phyloP scores from a whole-genome alignment of 1,140 invertebrate genomes.

The Leptinotarsa defecta region DNA sequence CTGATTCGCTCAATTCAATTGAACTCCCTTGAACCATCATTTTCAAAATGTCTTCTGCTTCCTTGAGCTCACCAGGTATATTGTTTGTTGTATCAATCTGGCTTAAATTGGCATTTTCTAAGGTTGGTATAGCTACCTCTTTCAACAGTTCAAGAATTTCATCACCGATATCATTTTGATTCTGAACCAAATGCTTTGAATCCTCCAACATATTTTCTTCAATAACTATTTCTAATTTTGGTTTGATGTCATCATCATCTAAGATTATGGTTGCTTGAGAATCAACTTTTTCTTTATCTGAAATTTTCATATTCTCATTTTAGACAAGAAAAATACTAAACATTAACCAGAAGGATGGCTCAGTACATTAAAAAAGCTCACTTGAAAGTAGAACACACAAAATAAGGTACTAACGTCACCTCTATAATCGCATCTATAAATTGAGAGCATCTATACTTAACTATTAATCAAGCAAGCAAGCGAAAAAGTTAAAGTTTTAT shows the following conservation, averaged over 20 bases:
- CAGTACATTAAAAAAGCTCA: not conserved
- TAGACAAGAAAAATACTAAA: not conserved
- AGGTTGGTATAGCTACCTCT: not conserved
- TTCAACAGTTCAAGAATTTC: conserved; percentile 7
- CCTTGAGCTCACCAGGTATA: not conserved
- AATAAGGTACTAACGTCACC: not conserved
- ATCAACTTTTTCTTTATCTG: not conserved
- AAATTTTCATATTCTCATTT: not conserved
- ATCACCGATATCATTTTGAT: conserved; percentile 10
- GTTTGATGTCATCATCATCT: not conserved
- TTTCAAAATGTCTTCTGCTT: conserved; percentile 10
- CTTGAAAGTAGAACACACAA: not conserved
- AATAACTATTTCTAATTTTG: not conserved
- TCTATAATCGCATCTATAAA: not conserved
- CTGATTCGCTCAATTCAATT: not conserved
- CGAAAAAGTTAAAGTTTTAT: too few relatives aligned
- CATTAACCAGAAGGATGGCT: not conserved
- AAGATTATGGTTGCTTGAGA: conserved; percentile 8
- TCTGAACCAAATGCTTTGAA: not conserved
- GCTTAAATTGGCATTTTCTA: not conserved
- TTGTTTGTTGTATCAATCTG: not conserved
- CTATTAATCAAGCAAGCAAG: too few relatives aligned
- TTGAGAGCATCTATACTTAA: not conserved
- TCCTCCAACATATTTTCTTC: conserved; percentile 8
- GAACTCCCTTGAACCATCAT: not conserved